A percentile compares a stretch with the other conserved stretches of the same genome.
Conservation (phyloP, 2,113 vertebrate genomes). For the Ctenomys sociabilis region DNA sequence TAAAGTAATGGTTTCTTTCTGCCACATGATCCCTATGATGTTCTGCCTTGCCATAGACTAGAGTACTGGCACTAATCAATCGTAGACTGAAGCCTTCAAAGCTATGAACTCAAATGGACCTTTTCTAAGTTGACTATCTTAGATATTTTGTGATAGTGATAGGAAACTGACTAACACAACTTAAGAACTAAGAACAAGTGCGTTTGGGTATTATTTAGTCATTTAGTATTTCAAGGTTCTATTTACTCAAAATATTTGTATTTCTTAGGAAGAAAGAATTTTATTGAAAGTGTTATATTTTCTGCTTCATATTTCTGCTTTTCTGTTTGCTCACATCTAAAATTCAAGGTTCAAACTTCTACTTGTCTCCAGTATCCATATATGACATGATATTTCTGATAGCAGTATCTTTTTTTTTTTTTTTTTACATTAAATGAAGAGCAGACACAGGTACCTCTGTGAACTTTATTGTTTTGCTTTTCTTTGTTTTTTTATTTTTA, state of each 20-base stretch:
- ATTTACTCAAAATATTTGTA: neutral
- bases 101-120: neutral
- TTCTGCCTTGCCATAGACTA: neutral
- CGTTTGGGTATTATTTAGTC: slow-evolving; percentile 30
- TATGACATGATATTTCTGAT: slow-evolving; percentile 31
- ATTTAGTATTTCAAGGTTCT: slow-evolving; percentile 54
- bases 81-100: neutral
- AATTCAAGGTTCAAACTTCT: slow-evolving; percentile 41
- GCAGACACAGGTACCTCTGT: neutral
- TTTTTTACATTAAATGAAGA: slow-evolving; percentile 31
- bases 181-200: slow-evolving; percentile 1
- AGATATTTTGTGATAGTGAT: neutral
- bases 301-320: neutral
- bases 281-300: slow-evolving; percentile 26
- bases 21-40: neutral
- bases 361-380: neutral
- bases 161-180: neutral
- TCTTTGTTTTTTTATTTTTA: slow-evolving; percentile 29
- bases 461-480: slow-evolving; percentile 22
- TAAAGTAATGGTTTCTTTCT: neutral
- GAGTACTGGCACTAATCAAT: neutral
- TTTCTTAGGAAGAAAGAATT: slow-evolving; percentile 27
- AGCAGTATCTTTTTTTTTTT: neutral
- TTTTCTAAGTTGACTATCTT: neutral
- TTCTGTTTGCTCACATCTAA: neutral